Percentiles rank a stretch among this genome's conserved stretches.
These are phyloP conservation scores for Myocastor coypus DNA, from an alignment of 2,113 vertebrate genomes.

Conservation along the genomic window DNA sequence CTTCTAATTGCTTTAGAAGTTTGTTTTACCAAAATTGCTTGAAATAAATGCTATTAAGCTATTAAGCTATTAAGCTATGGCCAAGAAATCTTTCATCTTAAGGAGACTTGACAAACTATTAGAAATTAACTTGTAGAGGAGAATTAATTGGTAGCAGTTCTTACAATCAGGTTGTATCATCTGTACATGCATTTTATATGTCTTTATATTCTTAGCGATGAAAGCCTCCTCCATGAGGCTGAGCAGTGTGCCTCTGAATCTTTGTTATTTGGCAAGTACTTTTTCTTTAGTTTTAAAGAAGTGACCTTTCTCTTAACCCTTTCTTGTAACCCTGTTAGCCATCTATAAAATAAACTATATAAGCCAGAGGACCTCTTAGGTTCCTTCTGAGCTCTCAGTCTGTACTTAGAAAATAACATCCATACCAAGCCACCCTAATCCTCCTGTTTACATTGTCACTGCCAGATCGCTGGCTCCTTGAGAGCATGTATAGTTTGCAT, in stretches of 20 bases:
- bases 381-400: neutral
- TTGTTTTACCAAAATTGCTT: conserved; percentile 22
- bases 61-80: neutral
- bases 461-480: neutral
- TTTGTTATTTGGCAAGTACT: neutral
- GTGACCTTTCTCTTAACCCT: neutral
- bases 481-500: neutral
- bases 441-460: neutral
- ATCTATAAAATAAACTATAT: neutral
- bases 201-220: conserved; percentile 21
- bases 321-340: neutral
- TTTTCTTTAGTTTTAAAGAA: conserved; percentile 8
- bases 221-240: neutral
- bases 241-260: neutral
- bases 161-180: neutral
- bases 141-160: neutral
- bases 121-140: conserved; percentile 12
- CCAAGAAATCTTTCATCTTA: conserved; percentile 46
- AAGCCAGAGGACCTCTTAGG: neutral
- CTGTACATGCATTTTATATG: neutral
- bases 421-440: neutral
- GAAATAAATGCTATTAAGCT: conserved; percentile 46
- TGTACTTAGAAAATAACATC: neutral
- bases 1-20: conserved; percentile 40
- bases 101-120: neutral